A percentile compares a stretch with the other conserved stretches of the same genome.
Conservation (phyloP, 2,888 invertebrate genomes). For the Mayetiola destructor region DNA sequence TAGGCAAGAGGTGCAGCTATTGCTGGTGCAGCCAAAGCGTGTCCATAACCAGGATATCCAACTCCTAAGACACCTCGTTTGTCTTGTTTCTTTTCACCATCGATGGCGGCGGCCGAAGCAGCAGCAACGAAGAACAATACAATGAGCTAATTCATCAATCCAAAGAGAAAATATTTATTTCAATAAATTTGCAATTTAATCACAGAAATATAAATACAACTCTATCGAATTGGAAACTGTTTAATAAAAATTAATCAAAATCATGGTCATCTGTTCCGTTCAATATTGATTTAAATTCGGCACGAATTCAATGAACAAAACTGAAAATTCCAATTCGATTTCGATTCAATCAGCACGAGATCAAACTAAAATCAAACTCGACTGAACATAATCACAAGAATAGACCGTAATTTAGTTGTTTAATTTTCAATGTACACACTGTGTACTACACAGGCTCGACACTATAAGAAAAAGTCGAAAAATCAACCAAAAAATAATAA, state of each 20-base stretch:
- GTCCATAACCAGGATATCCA: not conserved
- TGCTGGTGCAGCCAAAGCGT: not conserved
- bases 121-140: constrained; percentile 2
- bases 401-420: too few relatives aligned
- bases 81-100: not conserved
- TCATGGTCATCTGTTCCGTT: not conserved
- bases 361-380: not conserved
- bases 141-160: too few relatives aligned
- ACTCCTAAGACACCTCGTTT: constrained; percentile 5
- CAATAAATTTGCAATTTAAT: too few relatives aligned
- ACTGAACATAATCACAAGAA: not conserved
- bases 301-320: too few relatives aligned
- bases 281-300: too few relatives aligned
- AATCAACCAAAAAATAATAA: not conserved
- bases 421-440: too few relatives aligned
- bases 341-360: not conserved
- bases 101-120: not conserved
- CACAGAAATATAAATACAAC: too few relatives aligned
- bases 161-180: too few relatives aligned
- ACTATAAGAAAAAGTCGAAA: not conserved
- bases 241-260: not conserved
- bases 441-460: not conserved
- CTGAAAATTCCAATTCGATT: not conserved
- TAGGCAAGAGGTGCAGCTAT: constrained; percentile 4
- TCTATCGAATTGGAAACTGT: too few relatives aligned